These are phyloP conservation scores for Eristalis pertinax DNA, from an alignment of 2,888 invertebrate species.

Conservation along the genomic window DNA sequence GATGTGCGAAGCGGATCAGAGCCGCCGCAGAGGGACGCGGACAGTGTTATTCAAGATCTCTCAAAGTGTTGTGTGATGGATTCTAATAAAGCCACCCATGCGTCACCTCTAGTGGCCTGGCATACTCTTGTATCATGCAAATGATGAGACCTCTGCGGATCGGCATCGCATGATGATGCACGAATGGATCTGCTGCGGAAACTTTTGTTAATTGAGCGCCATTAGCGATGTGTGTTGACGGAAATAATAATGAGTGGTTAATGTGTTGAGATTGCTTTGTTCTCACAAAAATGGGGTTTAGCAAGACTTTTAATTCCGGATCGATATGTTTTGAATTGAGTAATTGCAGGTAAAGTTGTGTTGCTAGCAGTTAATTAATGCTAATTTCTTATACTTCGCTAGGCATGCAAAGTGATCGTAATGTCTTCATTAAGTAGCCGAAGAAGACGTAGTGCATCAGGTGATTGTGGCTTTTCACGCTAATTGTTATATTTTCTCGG, in stretches of 20 bases:
- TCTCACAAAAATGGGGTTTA: too few relatives aligned
- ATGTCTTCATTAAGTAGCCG: too few relatives aligned
- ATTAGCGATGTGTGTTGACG: slow-evolving; percentile 25
- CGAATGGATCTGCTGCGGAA: slow-evolving; percentile 35
- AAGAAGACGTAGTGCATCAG: too few relatives aligned
- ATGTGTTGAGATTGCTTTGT: not conserved
- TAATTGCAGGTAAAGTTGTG: too few relatives aligned
- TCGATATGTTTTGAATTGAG: too few relatives aligned
- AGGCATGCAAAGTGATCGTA: too few relatives aligned
- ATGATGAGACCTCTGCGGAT: slow-evolving; percentile 19
- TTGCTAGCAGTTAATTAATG: too few relatives aligned
- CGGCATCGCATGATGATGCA: slow-evolving; percentile 35
- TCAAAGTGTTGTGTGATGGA: slow-evolving; percentile 38
- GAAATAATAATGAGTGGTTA: not conserved
- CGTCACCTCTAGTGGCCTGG: slow-evolving; percentile 38
- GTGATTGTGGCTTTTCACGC: too few relatives aligned
- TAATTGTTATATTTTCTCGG: too few relatives aligned
- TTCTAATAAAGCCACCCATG: slow-evolving; percentile 60
- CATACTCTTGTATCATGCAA: slow-evolving; percentile 49
- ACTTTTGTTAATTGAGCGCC: slow-evolving; percentile 5
- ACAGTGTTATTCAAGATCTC: slow-evolving; percentile 54
- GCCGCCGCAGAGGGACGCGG: not conserved
- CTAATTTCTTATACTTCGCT: too few relatives aligned
- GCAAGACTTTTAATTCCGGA: too few relatives aligned
- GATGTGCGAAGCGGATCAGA: not conserved